Conservation (phyloP, 2,797 vertebrate genomes). For the Lacerta bilineata region DNA sequence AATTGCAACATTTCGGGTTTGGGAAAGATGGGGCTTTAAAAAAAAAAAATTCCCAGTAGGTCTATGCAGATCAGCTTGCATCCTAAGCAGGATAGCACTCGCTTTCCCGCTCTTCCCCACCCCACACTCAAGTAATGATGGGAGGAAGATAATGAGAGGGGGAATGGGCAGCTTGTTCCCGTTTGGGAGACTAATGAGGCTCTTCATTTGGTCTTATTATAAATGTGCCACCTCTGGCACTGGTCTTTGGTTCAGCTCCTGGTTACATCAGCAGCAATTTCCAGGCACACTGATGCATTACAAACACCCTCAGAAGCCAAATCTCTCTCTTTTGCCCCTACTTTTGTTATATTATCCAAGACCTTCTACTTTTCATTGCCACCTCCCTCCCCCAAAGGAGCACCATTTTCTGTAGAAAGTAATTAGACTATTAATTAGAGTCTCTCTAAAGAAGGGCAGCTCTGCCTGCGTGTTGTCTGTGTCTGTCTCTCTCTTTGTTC, state of each 20-base stretch:
- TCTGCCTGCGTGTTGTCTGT: constrained; percentile 69
- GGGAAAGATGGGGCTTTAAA: constrained; percentile 22
- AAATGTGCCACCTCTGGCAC: constrained; percentile 74
- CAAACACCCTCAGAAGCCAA: constrained; percentile 71
- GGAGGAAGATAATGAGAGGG: constrained; percentile 68
- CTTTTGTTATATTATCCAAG: constrained; percentile 34
- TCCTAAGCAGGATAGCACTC: constrained; percentile 57
- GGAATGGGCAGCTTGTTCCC: constrained; percentile 72
- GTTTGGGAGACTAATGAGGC: constrained; percentile 74
- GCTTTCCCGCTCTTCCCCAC: not conserved
- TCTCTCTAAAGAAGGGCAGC: constrained; percentile 75
- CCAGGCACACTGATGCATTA: constrained; percentile 72
- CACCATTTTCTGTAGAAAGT: constrained; percentile 81
- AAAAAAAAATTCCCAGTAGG: constrained; percentile 46
- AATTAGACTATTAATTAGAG: constrained; percentile 89
- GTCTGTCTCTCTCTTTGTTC: constrained; percentile 55
- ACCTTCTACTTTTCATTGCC: constrained; percentile 47
- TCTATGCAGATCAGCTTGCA: constrained; percentile 69
- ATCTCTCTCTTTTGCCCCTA: constrained; percentile 71
- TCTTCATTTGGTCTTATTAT: constrained; percentile 76
- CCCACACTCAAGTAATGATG: constrained; percentile 42
- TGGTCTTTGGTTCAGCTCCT: constrained; percentile 73
- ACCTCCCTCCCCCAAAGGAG: constrained; percentile 57
- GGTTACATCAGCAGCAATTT: constrained; percentile 77
- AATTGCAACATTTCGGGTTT: constrained; percentile 8